These are phyloP conservation scores for Sceloporus tristichus DNA, from an alignment of 2,113 vertebrate genomes.

Conservation along the genomic window DNA sequence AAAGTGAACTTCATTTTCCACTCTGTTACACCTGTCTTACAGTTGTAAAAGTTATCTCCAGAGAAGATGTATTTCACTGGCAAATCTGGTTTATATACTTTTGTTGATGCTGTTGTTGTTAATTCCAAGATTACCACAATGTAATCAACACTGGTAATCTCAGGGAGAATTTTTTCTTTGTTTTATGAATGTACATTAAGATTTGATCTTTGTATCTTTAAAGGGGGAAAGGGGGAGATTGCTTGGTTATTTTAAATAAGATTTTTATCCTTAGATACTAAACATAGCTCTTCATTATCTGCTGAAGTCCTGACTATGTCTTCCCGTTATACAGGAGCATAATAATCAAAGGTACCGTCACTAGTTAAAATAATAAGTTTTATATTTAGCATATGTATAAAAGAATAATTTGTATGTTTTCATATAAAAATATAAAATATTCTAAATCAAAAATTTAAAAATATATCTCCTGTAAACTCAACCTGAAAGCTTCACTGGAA, in stretches of 20 bases:
- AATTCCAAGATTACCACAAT: constrained; percentile 73
- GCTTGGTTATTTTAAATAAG: constrained; percentile 65
- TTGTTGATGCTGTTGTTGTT: constrained; percentile 51
- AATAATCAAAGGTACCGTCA: constrained; percentile 63
- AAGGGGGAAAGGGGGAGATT: constrained; percentile 52
- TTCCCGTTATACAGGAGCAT: constrained; percentile 67
- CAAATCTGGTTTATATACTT: constrained; percentile 54
- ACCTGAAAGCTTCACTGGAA: constrained; percentile 65
- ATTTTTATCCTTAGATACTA: constrained; percentile 66
- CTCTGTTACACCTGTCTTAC: constrained; percentile 26
- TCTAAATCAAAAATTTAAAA: constrained; percentile 70
- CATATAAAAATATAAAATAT: constrained; percentile 71
- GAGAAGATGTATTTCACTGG: constrained; percentile 50
- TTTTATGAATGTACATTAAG: constrained; percentile 78
- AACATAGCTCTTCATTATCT: constrained; percentile 64
- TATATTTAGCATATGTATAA: constrained; percentile 77
- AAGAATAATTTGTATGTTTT: constrained; percentile 78
- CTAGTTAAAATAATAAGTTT: constrained; percentile 64
- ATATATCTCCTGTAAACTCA: constrained; percentile 59
- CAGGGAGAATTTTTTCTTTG: constrained; percentile 72
- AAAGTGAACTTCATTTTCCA: constrained; percentile 59
- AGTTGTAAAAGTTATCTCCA: constrained; percentile 40
- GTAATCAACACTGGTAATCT: constrained; percentile 73
- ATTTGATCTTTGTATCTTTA: constrained; percentile 67
- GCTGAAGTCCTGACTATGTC: constrained; percentile 60